These are phyloP conservation scores for Sceloporus undulatus DNA, from an alignment of 2,113 vertebrate genomes.

Conservation along the genomic window DNA sequence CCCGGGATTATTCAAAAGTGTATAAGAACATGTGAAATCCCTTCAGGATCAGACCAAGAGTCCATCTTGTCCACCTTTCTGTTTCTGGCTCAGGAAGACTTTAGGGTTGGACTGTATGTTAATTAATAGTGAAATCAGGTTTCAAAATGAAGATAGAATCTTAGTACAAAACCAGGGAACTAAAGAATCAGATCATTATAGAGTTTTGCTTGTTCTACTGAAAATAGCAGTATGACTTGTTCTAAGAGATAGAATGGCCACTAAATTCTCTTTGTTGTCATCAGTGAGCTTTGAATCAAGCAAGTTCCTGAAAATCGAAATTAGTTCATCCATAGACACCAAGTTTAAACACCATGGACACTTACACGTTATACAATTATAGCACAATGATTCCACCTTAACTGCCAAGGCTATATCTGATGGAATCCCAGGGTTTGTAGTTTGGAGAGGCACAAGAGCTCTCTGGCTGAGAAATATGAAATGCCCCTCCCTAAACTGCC, in stretches of 20 bases:
- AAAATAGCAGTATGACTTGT: conserved; percentile 27
- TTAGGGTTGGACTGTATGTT: background rate
- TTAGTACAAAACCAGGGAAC: background rate
- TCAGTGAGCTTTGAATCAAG: conserved; percentile 35
- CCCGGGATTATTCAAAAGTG: conserved; percentile 37
- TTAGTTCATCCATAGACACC: background rate
- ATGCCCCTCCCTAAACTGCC: too few species aligned
- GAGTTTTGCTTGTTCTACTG: background rate
- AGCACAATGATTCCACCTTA: too few species aligned
- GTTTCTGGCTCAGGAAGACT: background rate
- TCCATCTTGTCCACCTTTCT: background rate
- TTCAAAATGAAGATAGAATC: background rate
- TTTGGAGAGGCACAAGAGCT: too few species aligned
- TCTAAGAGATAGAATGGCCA: conserved; percentile 18
- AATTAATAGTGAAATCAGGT: background rate
- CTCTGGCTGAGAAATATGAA: too few species aligned
- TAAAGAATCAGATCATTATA: background rate
- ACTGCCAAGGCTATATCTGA: too few species aligned
- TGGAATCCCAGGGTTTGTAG: too few species aligned
- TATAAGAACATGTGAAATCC: conserved; percentile 32
- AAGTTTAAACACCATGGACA: conserved; percentile 5
- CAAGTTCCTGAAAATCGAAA: background rate
- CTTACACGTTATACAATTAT: too few species aligned
- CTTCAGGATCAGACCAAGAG: background rate
- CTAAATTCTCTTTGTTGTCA: conserved; percentile 19